A percentile compares a stretch with the other conserved stretches of the same genome.
Conservation (phyloP, 1,140 invertebrate species). For the Conus ventricosus region DNA sequence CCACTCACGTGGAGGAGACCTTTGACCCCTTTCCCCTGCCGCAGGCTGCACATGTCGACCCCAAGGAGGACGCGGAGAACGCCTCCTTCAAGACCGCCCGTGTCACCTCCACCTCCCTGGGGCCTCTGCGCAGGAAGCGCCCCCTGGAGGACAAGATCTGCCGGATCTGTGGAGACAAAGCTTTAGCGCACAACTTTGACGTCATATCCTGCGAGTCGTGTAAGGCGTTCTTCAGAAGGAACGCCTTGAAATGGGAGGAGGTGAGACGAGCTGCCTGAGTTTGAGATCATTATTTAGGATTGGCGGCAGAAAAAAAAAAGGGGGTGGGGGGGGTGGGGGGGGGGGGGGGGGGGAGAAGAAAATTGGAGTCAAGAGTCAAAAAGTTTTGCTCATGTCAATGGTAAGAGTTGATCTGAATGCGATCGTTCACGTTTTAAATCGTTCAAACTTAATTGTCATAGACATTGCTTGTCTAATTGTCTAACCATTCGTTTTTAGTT, state of each 20-base stretch:
- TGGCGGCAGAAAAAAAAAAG: no score
- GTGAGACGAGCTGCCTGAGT: background rate
- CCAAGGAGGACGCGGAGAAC: background rate
- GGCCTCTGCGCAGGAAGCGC: slow-evolving; percentile 16
- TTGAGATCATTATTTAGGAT: no score
- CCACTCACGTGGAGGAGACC: background rate
- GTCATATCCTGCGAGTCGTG: slow-evolving; percentile 97
- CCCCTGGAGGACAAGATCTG: slow-evolving; percentile 59
- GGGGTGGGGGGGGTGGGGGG: no score
- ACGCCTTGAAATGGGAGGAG: slow-evolving; percentile 93
- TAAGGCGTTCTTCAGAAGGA: slow-evolving; percentile 96
- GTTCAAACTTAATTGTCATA: no score
- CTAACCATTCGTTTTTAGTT: no score
- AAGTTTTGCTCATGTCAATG: no score
- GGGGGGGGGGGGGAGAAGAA: no score
- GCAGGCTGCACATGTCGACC: background rate
- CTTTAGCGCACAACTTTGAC: slow-evolving; percentile 96
- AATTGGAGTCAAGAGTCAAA: no score
- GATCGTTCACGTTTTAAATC: no score
- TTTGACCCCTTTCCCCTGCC: background rate
- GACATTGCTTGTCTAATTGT: no score
- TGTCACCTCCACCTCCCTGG: background rate
- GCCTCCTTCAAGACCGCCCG: background rate
- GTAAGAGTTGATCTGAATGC: no score
- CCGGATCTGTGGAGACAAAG: slow-evolving; percentile 90